Evolutionary conservation across 2,888 invertebrate species (phyloP), one percentile per base, ranked within the genome.

Genomic region (Ectemnius continuus): DNA sequence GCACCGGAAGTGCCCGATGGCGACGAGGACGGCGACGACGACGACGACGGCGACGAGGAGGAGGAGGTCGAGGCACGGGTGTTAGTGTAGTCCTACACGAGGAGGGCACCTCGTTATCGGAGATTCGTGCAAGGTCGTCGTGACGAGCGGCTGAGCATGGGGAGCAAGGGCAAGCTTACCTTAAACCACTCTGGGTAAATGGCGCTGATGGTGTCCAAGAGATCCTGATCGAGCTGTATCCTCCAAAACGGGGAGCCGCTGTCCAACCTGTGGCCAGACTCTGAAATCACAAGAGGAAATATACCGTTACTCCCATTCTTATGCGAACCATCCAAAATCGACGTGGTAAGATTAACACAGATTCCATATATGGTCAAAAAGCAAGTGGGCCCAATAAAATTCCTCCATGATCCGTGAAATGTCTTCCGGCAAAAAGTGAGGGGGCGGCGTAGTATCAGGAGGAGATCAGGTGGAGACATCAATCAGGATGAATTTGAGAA

Each of bases 131-230:
- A 72, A 74, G 74, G 74, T 66, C 71, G 70, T 59, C 65, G 67
- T 70, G 66, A 63, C 47, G 62, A 26, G 48, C 57, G 69, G 64
- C 20, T 52, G 46, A 16, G 52, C 36, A 36, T 13, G 52, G 6
- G 52, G 52, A 52, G 36, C 23, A 48, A 61, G 69, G 46, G 18
- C 52, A 57, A 72, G 77, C 83, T 86, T 80, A 92, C 92, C 91
- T 95, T 95, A 93, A 97, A 97, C 97, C 97, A 97, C 94, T 96
- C 97, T 86, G 97, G 97, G 93, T 97, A 97, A 92, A 97, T 96
- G 88, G 96, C 95, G 91, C 96, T 96, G 90, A 97, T 95, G 91
- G 97, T 97, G 92, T 97, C 96, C 91, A 97, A 94, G 89, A 97
- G 94, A 93, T 97, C 97, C 93, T 96, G 95, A 93, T 97, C 97